phyloP scores from a whole-genome alignment of 2,888 invertebrate species.

The Graphium colonna region DNA sequence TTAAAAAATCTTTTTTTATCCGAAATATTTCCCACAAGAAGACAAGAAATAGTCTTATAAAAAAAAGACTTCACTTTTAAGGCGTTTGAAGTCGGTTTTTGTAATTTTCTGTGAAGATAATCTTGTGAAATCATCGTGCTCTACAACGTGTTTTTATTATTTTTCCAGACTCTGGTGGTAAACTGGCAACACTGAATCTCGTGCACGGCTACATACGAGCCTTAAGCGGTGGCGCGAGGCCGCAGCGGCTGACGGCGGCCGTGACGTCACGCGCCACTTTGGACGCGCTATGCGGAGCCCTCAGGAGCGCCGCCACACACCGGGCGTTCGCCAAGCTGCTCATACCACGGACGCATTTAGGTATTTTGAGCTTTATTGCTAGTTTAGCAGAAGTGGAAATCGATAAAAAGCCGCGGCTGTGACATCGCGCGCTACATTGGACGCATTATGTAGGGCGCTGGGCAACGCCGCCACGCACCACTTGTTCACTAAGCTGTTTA shows the following conservation, averaged over 20 bases:
- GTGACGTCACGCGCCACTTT: constrained; percentile 58
- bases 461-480: constrained; percentile 41
- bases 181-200: constrained; percentile 81
- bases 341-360: constrained; percentile 59
- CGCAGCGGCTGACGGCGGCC: constrained; percentile 76
- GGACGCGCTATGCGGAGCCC: constrained; percentile 69
- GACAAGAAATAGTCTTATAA: too few species aligned
- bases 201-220: constrained; percentile 84
- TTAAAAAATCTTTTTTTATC: too few species aligned
- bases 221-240: constrained; percentile 59
- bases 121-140: too few species aligned
- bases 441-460: constrained; percentile 69
- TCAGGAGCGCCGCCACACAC: constrained; percentile 43
- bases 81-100: too few species aligned
- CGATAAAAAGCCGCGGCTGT: constrained; percentile 77
- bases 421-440: constrained; percentile 45
- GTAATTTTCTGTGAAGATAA: too few species aligned
- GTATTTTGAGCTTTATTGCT: not conserved
- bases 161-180: constrained; percentile 82
- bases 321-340: constrained; percentile 49
- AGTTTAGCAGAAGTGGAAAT: not conserved
- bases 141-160: too few species aligned
- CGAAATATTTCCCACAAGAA: too few species aligned
- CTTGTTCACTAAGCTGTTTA: constrained; percentile 47
- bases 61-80: too few species aligned